These are phyloP conservation scores for Bhutanitis thaidina DNA, from an alignment of 2,888 invertebrate genomes.

Conservation along the genomic window DNA sequence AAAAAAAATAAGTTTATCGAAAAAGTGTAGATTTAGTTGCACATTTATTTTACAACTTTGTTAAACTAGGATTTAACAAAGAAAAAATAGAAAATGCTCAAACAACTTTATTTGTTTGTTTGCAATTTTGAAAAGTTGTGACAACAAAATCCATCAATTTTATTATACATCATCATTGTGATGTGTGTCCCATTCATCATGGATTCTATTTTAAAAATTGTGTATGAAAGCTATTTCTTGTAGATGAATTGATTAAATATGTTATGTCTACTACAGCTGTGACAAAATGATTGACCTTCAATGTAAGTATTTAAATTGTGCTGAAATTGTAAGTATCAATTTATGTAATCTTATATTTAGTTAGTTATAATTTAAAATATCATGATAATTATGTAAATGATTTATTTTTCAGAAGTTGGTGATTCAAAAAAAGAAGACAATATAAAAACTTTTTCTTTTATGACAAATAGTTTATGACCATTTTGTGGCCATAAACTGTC, in stretches of 20 bases:
- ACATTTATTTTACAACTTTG: background rate
- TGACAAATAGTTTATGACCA: slow-evolving; percentile 56
- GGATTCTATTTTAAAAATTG: too few relatives aligned
- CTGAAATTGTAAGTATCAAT: slow-evolving; percentile 16
- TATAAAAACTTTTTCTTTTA: slow-evolving; percentile 6
- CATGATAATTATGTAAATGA: slow-evolving; percentile 1
- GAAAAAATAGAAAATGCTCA: background rate
- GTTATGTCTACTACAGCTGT: slow-evolving; percentile 1
- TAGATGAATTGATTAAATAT: background rate
- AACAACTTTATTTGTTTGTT: too few relatives aligned
- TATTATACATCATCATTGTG: too few relatives aligned
- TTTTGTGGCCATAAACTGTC: slow-evolving; percentile 55
- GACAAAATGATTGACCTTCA: slow-evolving; percentile 8
- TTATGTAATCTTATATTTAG: slow-evolving; percentile 4
- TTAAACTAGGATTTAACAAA: background rate
- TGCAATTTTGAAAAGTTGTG: too few relatives aligned
- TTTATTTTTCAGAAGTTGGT: slow-evolving; percentile 11
- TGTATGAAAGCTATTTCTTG: background rate
- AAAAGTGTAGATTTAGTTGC: too few relatives aligned
- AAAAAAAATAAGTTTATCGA: too few relatives aligned
- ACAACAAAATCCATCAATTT: too few relatives aligned
- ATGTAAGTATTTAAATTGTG: slow-evolving; percentile 7
- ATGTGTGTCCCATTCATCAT: too few relatives aligned
- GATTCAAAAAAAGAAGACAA: slow-evolving; percentile 9
- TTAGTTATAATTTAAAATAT: background rate